Percentiles rank a stretch among this genome's conserved stretches.
Conservation (phyloP, 2,888 invertebrate genomes). For the Zygogramma bicolorata region DNA sequence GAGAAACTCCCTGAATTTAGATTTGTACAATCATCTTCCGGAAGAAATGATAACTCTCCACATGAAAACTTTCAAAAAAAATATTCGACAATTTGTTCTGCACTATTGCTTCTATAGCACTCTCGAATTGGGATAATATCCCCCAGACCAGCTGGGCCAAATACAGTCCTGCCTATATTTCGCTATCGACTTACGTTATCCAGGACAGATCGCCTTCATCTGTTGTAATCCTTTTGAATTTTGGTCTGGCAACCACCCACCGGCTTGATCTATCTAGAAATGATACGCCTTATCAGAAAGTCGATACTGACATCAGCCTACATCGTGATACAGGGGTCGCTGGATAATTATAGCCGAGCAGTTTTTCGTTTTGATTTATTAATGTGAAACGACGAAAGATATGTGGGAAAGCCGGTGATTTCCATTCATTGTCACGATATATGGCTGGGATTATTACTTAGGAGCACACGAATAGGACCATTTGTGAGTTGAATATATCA, state of each 20-base stretch:
- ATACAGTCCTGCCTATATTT: neutral
- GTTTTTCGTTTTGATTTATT: neutral
- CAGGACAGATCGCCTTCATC: neutral
- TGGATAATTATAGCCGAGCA: neutral
- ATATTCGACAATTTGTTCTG: too few relatives aligned
- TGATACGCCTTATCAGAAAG: slow-evolving; percentile 11
- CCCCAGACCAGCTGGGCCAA: neutral
- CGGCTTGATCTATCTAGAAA: neutral
- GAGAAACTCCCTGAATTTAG: too few relatives aligned
- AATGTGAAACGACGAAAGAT: neutral
- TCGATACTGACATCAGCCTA: neutral
- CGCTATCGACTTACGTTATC: neutral
- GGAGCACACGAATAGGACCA: too few relatives aligned
- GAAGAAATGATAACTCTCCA: too few relatives aligned
- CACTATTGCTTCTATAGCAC: too few relatives aligned
- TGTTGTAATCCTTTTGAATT: slow-evolving; percentile 6
- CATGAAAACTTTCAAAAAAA: too few relatives aligned
- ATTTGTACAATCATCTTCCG: too few relatives aligned
- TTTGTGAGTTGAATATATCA: too few relatives aligned
- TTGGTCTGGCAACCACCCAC: slow-evolving; percentile 16
- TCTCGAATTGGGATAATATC: neutral
- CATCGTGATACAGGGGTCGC: neutral
- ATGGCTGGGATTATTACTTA: too few relatives aligned
- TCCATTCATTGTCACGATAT: too few relatives aligned
- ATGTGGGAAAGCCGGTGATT: neutral